phyloP scores from a whole-genome alignment of 2,113 vertebrate genomes.

The Cervus canadensis region DNA sequence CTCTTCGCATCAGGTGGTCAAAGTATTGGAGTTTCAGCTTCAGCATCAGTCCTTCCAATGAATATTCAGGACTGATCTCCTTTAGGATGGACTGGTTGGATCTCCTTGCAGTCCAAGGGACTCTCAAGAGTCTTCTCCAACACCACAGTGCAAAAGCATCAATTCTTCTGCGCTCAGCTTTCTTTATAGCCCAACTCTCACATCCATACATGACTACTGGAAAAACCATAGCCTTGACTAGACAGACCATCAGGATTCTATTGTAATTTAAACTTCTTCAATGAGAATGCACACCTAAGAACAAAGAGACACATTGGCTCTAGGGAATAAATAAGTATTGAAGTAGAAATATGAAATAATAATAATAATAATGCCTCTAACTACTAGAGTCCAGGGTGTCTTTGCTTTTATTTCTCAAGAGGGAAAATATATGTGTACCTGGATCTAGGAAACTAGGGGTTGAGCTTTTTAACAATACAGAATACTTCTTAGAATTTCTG shows the following conservation, averaged over 20 bases:
- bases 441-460: neutral
- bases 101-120: neutral
- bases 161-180: neutral
- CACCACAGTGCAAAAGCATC: neutral
- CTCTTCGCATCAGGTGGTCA: rapidly evolving
- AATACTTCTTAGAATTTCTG: neutral
- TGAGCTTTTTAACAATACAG: neutral
- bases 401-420: neutral
- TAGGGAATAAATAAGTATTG: neutral
- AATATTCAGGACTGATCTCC: neutral
- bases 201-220: neutral
- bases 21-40: neutral
- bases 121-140: neutral
- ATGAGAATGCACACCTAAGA: neutral
- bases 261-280: neutral
- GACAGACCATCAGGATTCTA: neutral
- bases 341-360: neutral
- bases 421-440: neutral
- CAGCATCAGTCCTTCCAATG: neutral
- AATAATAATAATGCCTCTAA: neutral
- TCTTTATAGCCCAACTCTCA: neutral
- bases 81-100: neutral
- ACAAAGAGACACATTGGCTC: neutral
- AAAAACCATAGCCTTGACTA: neutral
- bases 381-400: neutral